Conservation (phyloP, 2,797 vertebrate genomes). For the Megaceryle alcyon region DNA sequence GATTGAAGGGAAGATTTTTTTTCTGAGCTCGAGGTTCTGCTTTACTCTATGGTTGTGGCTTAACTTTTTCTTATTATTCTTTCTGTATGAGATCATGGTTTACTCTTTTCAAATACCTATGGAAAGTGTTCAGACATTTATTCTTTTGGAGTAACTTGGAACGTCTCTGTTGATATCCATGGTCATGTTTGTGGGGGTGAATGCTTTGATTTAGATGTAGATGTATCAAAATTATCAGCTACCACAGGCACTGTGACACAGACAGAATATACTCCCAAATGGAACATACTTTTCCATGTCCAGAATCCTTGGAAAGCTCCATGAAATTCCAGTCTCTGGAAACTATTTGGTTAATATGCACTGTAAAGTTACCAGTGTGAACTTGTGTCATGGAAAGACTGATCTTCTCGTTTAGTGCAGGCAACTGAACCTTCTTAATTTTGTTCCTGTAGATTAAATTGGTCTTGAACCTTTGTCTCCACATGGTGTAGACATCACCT, state of each 20-base stretch:
- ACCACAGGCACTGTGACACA: neutral
- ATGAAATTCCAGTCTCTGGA: neutral
- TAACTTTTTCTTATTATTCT: neutral
- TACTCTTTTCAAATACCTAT: neutral
- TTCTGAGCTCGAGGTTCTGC: neutral
- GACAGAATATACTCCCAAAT: neutral
- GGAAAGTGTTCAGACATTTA: neutral
- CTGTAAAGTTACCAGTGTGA: neutral
- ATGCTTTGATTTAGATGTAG: neutral
- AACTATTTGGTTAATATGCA: conserved; percentile 4
- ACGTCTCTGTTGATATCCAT: neutral
- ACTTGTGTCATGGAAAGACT: neutral
- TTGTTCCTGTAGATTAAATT: neutral
- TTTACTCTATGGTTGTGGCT: neutral
- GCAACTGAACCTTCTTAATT: neutral
- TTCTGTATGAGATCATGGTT: neutral
- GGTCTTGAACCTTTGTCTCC: neutral
- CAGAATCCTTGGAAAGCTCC: neutral
- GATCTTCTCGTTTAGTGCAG: neutral
- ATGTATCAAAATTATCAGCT: neutral
- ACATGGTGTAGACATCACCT: neutral
- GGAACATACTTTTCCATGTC: neutral
- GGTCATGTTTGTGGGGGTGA: neutral
- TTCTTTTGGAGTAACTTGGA: neutral
- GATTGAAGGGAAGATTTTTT: neutral